Conservation (phyloP, 2,113 vertebrate genomes). For the Ahaetulla prasina region DNA sequence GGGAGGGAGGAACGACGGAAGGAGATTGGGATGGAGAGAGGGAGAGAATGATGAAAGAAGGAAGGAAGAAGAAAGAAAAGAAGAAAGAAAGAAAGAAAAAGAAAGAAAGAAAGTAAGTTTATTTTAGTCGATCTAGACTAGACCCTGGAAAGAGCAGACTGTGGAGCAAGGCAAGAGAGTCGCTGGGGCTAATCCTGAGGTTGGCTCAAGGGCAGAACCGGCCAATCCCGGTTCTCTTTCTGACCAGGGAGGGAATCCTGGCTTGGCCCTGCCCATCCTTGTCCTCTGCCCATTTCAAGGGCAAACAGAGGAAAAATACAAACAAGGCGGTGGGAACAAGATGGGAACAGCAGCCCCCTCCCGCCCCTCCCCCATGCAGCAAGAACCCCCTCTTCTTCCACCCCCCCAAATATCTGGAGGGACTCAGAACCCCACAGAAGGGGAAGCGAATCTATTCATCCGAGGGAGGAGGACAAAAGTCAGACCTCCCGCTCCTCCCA, state of each 20-base stretch:
- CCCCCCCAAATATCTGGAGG: background rate
- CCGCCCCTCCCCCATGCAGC: too few relatives aligned
- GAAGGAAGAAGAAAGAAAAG: too few relatives aligned
- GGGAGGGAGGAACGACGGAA: too few relatives aligned
- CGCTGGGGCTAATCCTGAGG: background rate
- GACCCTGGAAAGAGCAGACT: too few relatives aligned
- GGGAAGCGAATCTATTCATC: background rate
- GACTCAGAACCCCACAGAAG: background rate
- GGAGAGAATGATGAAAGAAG: too few relatives aligned
- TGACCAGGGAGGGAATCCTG: background rate
- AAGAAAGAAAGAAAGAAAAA: too few relatives aligned
- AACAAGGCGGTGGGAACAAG: background rate
- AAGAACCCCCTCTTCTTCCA: too few relatives aligned
- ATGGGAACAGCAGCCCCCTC: too few relatives aligned
- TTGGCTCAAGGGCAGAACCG: background rate
- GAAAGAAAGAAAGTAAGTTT: too few relatives aligned
- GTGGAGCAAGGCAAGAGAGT: too few relatives aligned
- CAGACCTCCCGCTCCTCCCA: background rate
- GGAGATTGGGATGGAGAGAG: too few relatives aligned
- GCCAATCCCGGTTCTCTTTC: background rate
- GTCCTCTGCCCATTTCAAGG: background rate
- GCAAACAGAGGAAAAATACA: background rate
- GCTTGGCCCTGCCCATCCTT: background rate
- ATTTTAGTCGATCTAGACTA: background rate
- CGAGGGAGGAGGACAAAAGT: background rate